Percentiles rank a stretch among this genome's conserved stretches.
Evolutionary conservation across 2,797 vertebrate species (phyloP).

Genomic region (Ctenopoma multispine): DNA sequence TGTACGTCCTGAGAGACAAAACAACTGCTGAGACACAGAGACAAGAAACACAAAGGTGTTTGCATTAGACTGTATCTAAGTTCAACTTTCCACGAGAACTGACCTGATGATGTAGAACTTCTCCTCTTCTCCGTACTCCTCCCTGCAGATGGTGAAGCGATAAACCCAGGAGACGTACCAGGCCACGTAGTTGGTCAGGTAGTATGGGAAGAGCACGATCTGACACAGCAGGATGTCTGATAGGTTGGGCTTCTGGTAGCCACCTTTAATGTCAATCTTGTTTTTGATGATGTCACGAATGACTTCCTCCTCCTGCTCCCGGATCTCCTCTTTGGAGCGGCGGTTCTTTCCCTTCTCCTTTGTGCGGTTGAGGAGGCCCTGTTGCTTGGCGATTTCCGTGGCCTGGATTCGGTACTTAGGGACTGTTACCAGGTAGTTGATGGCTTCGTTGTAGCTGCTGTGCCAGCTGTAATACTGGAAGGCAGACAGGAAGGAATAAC

Average conservation of each 20-base stretch:
- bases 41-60: not conserved
- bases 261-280: constrained; percentile 98
- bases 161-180: constrained; percentile 94
- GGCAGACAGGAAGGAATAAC: constrained; percentile 5
- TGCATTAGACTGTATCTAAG: not conserved
- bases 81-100: not conserved
- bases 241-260: constrained; percentile 95
- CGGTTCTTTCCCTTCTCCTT: constrained; percentile 96
- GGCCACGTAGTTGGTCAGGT: constrained; percentile 86
- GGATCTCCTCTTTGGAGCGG: constrained; percentile 94
- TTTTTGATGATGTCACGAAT: constrained; percentile 97
- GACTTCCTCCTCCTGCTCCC: constrained; percentile 95
- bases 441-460: constrained; percentile 97
- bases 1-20: constrained; percentile 82
- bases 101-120: constrained; percentile 93
- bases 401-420: constrained; percentile 98
- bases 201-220: constrained; percentile 91
- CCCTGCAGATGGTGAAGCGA: constrained; percentile 90
- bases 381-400: constrained; percentile 92
- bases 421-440: constrained; percentile 93
- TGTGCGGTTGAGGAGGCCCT: constrained; percentile 91
- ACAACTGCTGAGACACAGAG: not conserved
- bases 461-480: constrained; percentile 97
- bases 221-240: constrained; percentile 94
- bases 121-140: constrained; percentile 92